phyloP scores from a whole-genome alignment of 2,888 invertebrate species.

The Cylindroiulus punctatus region DNA sequence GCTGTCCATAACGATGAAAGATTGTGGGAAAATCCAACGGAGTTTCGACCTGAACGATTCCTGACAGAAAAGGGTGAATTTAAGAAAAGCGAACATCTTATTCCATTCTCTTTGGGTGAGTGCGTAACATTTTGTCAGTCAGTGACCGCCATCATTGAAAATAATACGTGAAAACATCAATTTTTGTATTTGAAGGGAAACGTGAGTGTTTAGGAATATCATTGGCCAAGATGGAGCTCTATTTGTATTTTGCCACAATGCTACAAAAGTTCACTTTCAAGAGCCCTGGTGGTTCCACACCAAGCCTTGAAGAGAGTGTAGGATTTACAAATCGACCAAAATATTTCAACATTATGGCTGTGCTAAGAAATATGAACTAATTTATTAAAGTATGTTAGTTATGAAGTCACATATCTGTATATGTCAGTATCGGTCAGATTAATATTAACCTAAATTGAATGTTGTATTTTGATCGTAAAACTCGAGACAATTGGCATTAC shows the following conservation, averaged over 20 bases:
- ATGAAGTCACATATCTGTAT: no score
- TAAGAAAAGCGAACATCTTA: not conserved
- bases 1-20: conserved; percentile 50
- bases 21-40: conserved; percentile 54
- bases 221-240: conserved; percentile 51
- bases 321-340: not conserved
- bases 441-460: no score
- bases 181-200: conserved; percentile 45
- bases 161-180: no score
- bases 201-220: conserved; percentile 54
- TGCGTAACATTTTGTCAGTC: not conserved
- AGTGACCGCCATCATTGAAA: no score
- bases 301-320: not conserved
- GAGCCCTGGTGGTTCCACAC: not conserved
- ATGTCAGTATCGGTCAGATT: no score
- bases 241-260: conserved; percentile 53
- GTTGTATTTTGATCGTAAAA: no score
- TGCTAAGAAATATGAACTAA: no score
- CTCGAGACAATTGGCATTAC: no score
- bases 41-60: conserved; percentile 57
- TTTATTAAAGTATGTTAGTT: no score
- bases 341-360: not conserved
- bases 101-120: conserved; percentile 19
- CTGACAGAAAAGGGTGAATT: conserved; percentile 45
- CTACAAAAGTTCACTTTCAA: conserved; percentile 51